phyloP scores from a whole-genome alignment of 2,797 vertebrate genomes.

The Myotis vivesi region DNA sequence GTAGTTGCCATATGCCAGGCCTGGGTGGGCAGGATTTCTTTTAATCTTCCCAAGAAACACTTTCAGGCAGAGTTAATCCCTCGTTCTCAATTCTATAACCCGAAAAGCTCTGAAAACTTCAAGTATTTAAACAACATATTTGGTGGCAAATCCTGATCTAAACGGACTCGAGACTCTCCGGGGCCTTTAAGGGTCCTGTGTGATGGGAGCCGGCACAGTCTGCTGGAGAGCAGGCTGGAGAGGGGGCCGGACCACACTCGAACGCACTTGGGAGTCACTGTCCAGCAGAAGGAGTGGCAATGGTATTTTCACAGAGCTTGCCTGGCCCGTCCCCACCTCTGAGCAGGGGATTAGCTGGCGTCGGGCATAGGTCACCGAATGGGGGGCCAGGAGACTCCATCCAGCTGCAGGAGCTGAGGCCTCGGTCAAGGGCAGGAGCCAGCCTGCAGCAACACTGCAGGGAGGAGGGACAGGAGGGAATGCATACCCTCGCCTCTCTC shows the following conservation, averaged over 20 bases:
- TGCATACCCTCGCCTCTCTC: not conserved
- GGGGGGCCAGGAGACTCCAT: not conserved
- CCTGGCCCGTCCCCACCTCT: no score
- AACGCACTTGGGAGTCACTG: no score
- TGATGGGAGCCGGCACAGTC: fast-evolving
- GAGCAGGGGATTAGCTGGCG: no score
- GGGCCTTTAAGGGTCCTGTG: not conserved
- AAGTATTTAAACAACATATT: not conserved
- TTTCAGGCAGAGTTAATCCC: not conserved
- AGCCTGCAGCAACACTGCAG: not conserved
- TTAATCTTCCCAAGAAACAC: not conserved
- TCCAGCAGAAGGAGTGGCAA: no score
- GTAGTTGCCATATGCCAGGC: fast-evolving
- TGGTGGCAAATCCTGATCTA: not conserved
- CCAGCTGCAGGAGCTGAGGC: not conserved
- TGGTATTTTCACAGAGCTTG: no score
- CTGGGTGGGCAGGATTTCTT: not conserved
- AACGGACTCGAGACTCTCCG: fast-evolving
- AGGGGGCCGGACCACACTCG: no score
- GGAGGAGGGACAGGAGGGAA: not conserved
- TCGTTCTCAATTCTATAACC: not conserved
- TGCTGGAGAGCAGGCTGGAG: no score
- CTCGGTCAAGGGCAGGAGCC: not conserved
- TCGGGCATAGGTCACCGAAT: not conserved
- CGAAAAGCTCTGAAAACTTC: not conserved